Evolutionary conservation across 2,888 invertebrate genomes (phyloP), one percentile per base, ranked within the genome.

Genomic region (Stenolophus ochropezus): DNA sequence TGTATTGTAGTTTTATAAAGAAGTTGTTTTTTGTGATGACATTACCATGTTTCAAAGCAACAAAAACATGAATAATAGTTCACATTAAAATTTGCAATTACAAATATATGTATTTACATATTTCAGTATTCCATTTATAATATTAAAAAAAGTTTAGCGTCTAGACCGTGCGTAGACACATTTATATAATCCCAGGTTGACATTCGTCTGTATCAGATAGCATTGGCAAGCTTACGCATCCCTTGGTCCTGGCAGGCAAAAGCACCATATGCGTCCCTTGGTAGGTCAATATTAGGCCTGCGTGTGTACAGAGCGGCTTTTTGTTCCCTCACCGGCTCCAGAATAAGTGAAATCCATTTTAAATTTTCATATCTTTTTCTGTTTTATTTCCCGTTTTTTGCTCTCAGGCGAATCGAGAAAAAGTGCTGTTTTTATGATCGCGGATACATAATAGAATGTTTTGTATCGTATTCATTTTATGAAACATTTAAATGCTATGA

Each of bases 361-460:
- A 73, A 73, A 73, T 49, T 73, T 73, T 73, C 33, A 73, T 73
- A 73, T 73, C 73, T 73, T 73, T 23, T 73, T 73, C 51, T 73
- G 73, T 73, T 71, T 71, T 71, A 42, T 71, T 71, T 71, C n/a
- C 71, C n/a, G 71, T 71, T 47, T 73, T 69, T 69, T 33, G 33
- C 61, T 61, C 61, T 61, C 61, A 27, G 25, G 61, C 61, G 61
- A 25, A 61, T 14, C n/a, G 25, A 23, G 33, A 69, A 69, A 69
- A 69, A 69, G 61, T 61, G 61, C 23, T 14, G 25, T 33, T 65
- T 69, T 33, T 27, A 8, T 69, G 33, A 23, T 61, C 61, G 61
- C 25, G 61, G 56, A 56, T 61, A 61, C 25, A 61, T 61, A 61
- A 61, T 61, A 23, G 61, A 23, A 61, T 61, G 25, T 25, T 61